Percentiles rank a stretch among this genome's conserved stretches.
Evolutionary conservation across 2,888 invertebrate species (phyloP).

Genomic region (Cosmia trapezina): DNA sequence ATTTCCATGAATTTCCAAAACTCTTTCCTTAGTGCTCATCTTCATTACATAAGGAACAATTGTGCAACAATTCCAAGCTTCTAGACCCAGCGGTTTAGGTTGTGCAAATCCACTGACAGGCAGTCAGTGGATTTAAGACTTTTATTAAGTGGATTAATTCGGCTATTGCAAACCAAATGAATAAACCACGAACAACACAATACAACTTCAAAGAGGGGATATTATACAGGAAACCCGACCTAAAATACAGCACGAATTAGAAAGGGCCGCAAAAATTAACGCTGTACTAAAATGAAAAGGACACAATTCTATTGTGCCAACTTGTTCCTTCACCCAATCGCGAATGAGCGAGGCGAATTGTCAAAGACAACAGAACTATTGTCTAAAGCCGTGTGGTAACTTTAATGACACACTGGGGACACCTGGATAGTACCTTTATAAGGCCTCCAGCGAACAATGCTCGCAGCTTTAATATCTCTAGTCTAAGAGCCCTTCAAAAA

Average conservation of each 20-base stretch:
- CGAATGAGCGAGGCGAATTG: conserved; percentile 77
- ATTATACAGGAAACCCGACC: conserved; percentile 37
- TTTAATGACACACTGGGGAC: conserved; percentile 65
- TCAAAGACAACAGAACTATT: conserved; percentile 76
- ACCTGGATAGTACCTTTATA: conserved; percentile 63
- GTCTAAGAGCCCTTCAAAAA: conserved; percentile 23
- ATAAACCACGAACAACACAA: conserved; percentile 2
- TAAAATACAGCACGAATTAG: conserved; percentile 41
- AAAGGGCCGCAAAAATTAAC: conserved; percentile 48
- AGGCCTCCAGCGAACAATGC: conserved; percentile 53
- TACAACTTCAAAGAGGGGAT: conserved; percentile 8
- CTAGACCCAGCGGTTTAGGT: neutral
- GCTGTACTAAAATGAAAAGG: conserved; percentile 63
- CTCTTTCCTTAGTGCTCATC: neutral
- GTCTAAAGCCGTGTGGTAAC: conserved; percentile 65
- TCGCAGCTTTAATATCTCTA: conserved; percentile 37
- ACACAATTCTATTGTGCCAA: conserved; percentile 84
- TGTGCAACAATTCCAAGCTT: neutral
- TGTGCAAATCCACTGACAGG: no score
- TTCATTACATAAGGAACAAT: neutral
- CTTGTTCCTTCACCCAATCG: conserved; percentile 68
- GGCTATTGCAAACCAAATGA: neutral
- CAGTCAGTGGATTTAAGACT: no score
- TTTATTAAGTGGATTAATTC: neutral
- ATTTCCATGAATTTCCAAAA: no score